Conservation (phyloP, 1,140 invertebrate species). For the Calycopis cecrops region DNA sequence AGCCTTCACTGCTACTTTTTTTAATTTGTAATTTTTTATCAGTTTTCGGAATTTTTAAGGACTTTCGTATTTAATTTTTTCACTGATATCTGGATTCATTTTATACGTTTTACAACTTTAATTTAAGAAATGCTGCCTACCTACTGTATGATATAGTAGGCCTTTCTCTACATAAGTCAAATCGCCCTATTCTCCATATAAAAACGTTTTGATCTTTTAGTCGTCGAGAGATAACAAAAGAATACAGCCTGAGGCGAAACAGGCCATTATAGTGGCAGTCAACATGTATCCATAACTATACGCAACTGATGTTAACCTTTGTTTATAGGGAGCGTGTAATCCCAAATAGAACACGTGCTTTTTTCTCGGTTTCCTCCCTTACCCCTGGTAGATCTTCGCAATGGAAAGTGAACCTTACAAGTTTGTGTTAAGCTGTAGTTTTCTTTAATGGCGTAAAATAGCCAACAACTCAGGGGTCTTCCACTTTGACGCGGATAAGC, state of each 20-base stretch:
- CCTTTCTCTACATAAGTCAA: no score
- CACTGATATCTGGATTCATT: no score
- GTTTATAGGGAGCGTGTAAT: constrained; percentile 67
- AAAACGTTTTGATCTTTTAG: no score
- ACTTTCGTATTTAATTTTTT: no score
- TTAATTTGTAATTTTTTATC: no score
- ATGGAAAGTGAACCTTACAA: constrained; percentile 29
- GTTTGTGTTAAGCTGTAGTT: constrained; percentile 19
- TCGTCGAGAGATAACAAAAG: not conserved
- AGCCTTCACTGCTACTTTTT: no score
- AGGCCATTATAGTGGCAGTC: constrained; percentile 7
- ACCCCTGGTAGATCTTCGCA: constrained; percentile 17
- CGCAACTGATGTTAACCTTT: constrained; percentile 52
- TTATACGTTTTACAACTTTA: no score
- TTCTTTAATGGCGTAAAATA: constrained; percentile 29
- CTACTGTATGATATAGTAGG: no score
- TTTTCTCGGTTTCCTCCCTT: constrained; percentile 59
- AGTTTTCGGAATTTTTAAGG: no score
- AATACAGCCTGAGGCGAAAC: not conserved
- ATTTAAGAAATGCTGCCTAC: no score
- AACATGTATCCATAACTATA: constrained; percentile 22
- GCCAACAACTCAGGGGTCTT: constrained; percentile 46
- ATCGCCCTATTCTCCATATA: no score
- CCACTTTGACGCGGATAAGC: constrained; percentile 54
- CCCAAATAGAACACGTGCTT: constrained; percentile 73